Conservation (phyloP, 2,113 vertebrate genomes). For the Acanthisitta chloris region DNA sequence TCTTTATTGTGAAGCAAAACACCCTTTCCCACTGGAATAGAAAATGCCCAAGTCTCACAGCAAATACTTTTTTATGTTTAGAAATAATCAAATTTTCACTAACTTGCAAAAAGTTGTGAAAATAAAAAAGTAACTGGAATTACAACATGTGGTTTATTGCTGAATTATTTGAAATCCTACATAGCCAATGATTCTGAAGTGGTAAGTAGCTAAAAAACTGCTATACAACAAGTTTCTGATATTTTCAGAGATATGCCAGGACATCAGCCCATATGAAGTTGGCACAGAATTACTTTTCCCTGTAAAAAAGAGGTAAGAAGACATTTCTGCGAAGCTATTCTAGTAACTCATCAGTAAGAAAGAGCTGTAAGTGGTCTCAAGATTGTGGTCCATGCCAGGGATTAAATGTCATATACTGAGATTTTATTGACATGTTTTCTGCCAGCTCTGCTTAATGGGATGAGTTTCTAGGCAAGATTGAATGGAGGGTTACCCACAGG, state of each 20-base stretch:
- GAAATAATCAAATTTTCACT: not conserved
- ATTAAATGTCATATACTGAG: slow-evolving; percentile 36
- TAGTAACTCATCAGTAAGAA: not conserved
- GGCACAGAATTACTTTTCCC: not conserved
- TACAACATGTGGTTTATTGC: not conserved
- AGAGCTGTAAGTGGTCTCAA: not conserved
- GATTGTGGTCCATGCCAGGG: not conserved
- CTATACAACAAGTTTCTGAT: not conserved
- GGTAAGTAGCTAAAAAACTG: not conserved
- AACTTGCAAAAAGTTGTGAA: not conserved
- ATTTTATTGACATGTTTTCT: slow-evolving; percentile 27
- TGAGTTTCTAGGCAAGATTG: not conserved
- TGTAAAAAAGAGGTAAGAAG: not conserved
- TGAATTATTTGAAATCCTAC: not conserved
- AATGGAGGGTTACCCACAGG: not conserved
- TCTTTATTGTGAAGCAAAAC: not conserved
- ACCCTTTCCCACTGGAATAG: not conserved
- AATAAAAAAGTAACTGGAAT: not conserved
- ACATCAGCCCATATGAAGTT: not conserved
- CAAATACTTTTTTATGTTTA: not conserved
- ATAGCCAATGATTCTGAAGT: not conserved
- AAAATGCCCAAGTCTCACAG: not conserved
- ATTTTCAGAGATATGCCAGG: not conserved
- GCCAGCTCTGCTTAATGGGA: slow-evolving; percentile 12
- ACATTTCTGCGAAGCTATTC: not conserved